phyloP scores from a whole-genome alignment of 2,113 vertebrate genomes.

The Sorex fumeus region DNA sequence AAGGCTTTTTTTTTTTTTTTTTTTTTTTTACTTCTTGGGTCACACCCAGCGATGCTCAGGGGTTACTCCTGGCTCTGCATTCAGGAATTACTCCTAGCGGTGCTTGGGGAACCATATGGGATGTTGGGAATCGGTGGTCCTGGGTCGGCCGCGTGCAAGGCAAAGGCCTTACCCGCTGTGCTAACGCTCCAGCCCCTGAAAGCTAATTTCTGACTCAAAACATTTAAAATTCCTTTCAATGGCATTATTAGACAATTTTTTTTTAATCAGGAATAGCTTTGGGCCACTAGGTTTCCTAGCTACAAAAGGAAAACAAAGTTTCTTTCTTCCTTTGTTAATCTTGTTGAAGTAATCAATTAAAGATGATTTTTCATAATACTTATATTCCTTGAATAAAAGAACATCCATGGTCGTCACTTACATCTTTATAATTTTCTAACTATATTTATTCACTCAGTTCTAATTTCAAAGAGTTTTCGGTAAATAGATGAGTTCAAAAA shows the following conservation, averaged over 20 bases:
- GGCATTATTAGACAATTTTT: neutral
- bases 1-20: neutral
- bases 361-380: neutral
- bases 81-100: too few species aligned
- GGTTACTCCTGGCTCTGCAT: too few species aligned
- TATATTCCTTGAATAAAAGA: conserved; percentile 19
- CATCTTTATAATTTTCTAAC: conserved; percentile 7
- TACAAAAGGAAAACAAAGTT: neutral
- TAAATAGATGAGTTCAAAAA: neutral
- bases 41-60: too few species aligned
- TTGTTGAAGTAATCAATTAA: neutral
- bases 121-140: too few species aligned
- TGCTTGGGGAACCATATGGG: too few species aligned
- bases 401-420: neutral
- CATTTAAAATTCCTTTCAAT: neutral
- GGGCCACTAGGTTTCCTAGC: neutral
- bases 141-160: too few species aligned
- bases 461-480: neutral
- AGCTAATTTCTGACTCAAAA: neutral
- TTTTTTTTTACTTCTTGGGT: too few species aligned
- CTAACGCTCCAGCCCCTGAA: too few species aligned
- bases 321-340: conserved; percentile 32
- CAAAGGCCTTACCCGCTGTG: too few species aligned
- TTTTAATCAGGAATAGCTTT: neutral
- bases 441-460: neutral